These are phyloP conservation scores for Ictidomys tridecemlineatus DNA, from an alignment of 2,113 vertebrate species.

Conservation along the genomic window DNA sequence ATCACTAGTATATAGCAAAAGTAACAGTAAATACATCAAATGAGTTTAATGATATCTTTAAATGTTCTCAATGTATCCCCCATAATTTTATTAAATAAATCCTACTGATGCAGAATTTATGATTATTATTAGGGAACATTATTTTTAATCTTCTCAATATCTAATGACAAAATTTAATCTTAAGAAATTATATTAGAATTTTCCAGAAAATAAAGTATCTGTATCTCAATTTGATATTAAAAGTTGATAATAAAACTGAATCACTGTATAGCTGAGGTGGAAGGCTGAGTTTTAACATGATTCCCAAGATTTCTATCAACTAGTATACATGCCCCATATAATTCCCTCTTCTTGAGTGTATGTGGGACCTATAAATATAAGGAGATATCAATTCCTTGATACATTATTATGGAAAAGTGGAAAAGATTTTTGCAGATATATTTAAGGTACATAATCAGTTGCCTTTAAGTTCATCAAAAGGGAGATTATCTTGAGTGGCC, in stretches of 20 bases:
- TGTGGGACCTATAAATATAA: background rate
- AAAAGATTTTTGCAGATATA: conserved; percentile 10
- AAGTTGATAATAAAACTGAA: background rate
- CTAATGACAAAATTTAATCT: background rate
- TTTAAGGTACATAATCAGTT: background rate
- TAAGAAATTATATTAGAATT: background rate
- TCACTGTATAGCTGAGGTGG: background rate
- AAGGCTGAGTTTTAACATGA: background rate
- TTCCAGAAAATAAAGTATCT: conserved; percentile 8
- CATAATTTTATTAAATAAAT: conserved; percentile 57
- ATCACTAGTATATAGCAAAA: conserved; percentile 31
- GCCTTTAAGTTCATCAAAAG: conserved; percentile 2
- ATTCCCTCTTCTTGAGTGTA: background rate
- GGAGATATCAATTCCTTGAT: background rate
- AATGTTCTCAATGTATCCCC: background rate
- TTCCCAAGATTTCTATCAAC: background rate
- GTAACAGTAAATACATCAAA: conserved; percentile 61
- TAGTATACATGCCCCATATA: background rate
- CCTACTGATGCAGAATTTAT: conserved; percentile 45
- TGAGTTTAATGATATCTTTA: conserved; percentile 19
- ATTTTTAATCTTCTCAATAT: background rate
- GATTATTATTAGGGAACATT: conserved; percentile 24
- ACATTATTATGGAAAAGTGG: background rate
- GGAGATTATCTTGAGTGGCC: background rate
- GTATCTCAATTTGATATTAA: background rate